phyloP scores from a whole-genome alignment of 2,888 invertebrate genomes.

The Cosmopolites sordidus region DNA sequence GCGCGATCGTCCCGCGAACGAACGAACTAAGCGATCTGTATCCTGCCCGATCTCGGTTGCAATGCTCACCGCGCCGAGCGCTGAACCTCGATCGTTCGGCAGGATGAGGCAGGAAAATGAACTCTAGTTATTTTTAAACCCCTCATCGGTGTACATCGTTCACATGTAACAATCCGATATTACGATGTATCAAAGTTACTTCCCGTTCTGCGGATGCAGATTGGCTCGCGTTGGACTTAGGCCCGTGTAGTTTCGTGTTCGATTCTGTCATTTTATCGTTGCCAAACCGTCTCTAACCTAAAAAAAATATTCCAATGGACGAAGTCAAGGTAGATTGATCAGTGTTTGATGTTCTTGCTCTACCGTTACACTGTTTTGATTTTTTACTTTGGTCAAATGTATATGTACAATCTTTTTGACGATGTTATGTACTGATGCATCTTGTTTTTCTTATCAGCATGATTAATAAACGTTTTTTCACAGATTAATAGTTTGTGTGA shows the following conservation, averaged over 20 bases:
- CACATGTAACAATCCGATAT: slow-evolving; percentile 7
- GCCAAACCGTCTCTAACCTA: slow-evolving; percentile 10
- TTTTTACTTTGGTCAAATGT: slow-evolving; percentile 5
- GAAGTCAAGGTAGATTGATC: slow-evolving; percentile 19
- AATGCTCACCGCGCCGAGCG: slow-evolving; percentile 20
- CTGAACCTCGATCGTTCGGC: slow-evolving; percentile 15
- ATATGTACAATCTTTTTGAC: background rate
- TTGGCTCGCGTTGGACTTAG: slow-evolving; percentile 1
- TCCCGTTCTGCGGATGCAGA: slow-evolving; percentile 3
- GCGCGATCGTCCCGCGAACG: background rate
- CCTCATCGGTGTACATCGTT: slow-evolving; percentile 34
- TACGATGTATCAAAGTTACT: slow-evolving; percentile 15
- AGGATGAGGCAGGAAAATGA: slow-evolving; percentile 32
- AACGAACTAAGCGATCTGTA: slow-evolving; percentile 13
- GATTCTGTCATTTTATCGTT: slow-evolving; percentile 13
- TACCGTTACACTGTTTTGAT: slow-evolving; percentile 7
- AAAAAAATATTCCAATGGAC: slow-evolving; percentile 15
- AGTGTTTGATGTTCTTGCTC: slow-evolving; percentile 13
- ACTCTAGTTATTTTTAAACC: slow-evolving; percentile 44
- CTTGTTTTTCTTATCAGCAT: slow-evolving; percentile 9
- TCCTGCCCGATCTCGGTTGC: slow-evolving; percentile 14
- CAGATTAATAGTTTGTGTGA: slow-evolving; percentile 10
- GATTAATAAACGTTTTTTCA: slow-evolving; percentile 14
- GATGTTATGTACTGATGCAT: slow-evolving; percentile 6
- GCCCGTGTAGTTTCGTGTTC: slow-evolving; percentile 11